A percentile compares a stretch with the other conserved stretches of the same genome.
Conservation (phyloP, 2,113 vertebrate genomes). For the Merops nubicus region DNA sequence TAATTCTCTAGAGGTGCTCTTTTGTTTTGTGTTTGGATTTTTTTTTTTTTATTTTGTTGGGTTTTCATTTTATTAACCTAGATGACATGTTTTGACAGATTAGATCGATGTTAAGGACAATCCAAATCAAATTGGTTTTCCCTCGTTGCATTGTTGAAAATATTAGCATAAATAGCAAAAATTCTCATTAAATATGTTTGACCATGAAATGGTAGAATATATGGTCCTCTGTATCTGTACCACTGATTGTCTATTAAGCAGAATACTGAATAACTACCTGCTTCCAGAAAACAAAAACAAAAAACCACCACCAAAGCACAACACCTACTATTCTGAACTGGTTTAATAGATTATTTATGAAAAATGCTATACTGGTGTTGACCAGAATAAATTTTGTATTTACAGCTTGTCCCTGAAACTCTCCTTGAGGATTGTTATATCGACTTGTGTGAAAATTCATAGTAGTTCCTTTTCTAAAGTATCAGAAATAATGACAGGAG, state of each 20-base stretch:
- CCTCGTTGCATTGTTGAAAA: background rate
- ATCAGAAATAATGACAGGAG: background rate
- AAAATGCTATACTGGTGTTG: background rate
- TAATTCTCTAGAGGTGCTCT: background rate
- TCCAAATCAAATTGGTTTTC: background rate
- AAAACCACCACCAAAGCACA: no score
- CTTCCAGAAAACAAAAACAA: background rate
- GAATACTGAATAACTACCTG: background rate
- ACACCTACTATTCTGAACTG: background rate
- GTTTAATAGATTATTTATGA: background rate
- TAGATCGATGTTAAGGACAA: background rate
- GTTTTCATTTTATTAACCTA: background rate
- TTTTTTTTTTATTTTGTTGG: background rate
- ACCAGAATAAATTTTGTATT: background rate
- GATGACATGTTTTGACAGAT: background rate
- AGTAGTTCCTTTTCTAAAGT: background rate
- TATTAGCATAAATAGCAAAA: background rate
- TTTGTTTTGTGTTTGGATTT: background rate
- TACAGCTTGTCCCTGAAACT: background rate
- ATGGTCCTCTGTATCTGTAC: background rate
- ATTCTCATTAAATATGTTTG: background rate
- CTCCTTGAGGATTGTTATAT: background rate
- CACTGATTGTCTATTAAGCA: background rate
- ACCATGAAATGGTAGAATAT: accelerated
- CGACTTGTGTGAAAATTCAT: background rate